Percentiles rank a stretch among this genome's conserved stretches.
Evolutionary conservation across 2,888 invertebrate genomes (phyloP).

Genomic region (Syritta pipiens): DNA sequence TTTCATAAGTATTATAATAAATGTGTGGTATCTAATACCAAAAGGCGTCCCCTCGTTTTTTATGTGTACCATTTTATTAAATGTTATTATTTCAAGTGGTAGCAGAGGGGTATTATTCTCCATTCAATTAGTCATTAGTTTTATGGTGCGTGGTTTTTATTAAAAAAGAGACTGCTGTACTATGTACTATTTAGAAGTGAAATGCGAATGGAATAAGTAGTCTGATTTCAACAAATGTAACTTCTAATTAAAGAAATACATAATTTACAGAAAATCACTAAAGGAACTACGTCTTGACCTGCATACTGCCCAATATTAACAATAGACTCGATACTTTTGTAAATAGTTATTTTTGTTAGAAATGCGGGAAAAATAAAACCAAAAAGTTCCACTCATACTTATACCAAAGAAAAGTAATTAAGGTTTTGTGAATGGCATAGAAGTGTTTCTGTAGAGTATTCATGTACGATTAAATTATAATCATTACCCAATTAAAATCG

Average conservation of each 20-base stretch:
- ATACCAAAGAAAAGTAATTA: no score
- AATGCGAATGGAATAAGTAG: no score
- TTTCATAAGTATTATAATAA: constrained; percentile 15
- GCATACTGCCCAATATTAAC: background rate
- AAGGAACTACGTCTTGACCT: no score
- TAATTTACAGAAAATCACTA: background rate
- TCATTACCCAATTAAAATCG: no score
- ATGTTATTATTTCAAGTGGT: constrained; percentile 10
- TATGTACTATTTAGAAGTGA: constrained; percentile 8
- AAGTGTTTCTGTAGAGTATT: no score
- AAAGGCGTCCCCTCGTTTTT: constrained; percentile 7
- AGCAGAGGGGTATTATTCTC: constrained; percentile 39
- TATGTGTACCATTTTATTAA: constrained; percentile 26
- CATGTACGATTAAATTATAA: no score
- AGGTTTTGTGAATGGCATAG: no score
- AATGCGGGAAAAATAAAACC: background rate
- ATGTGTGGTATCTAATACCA: constrained; percentile 1
- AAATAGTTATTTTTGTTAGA: background rate
- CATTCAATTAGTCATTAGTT: constrained; percentile 43
- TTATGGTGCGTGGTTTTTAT: constrained; percentile 23
- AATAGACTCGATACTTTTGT: background rate
- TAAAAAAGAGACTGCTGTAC: background rate
- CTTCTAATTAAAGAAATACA: background rate
- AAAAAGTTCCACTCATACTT: background rate
- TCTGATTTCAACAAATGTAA: background rate